Evolutionary conservation across 2,888 invertebrate species (phyloP).

Genomic region (Dendrolimus pini): DNA sequence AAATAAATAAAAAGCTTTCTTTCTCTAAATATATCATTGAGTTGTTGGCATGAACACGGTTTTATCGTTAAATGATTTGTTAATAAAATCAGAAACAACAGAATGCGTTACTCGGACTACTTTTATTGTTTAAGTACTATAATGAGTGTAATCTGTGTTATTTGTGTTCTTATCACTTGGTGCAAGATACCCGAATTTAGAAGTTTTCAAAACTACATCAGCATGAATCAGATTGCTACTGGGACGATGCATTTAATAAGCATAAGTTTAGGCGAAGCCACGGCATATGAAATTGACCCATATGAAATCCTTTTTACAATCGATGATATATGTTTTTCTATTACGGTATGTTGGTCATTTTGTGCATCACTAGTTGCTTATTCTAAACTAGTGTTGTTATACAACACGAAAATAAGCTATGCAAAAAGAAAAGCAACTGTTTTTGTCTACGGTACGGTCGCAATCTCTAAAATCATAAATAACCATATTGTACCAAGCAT

Average conservation of each 20-base stretch:
- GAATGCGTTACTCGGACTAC: too few relatives aligned
- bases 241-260: conserved; percentile 17
- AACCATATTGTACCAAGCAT: neutral
- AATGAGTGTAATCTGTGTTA: conserved; percentile 13
- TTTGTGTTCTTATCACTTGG: conserved; percentile 17
- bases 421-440: conserved; percentile 15
- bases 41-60: too few relatives aligned
- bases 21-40: too few relatives aligned
- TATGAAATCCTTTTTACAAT: neutral
- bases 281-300: neutral
- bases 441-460: conserved; percentile 10
- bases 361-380: conserved; percentile 17
- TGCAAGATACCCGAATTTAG: conserved; percentile 23
- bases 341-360: conserved; percentile 17
- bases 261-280: neutral
- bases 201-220: conserved; percentile 22
- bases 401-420: conserved; percentile 11
- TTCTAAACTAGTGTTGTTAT: conserved; percentile 18
- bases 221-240: conserved; percentile 17
- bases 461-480: conserved; percentile 2
- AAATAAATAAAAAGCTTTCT: too few relatives aligned
- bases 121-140: conserved; percentile 8
- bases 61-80: too few relatives aligned
- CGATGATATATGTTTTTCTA: conserved; percentile 6
- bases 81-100: too few relatives aligned